Evolutionary conservation across 2,113 vertebrate species (phyloP).

Genomic region (Sarotherodon lohbergeri): DNA sequence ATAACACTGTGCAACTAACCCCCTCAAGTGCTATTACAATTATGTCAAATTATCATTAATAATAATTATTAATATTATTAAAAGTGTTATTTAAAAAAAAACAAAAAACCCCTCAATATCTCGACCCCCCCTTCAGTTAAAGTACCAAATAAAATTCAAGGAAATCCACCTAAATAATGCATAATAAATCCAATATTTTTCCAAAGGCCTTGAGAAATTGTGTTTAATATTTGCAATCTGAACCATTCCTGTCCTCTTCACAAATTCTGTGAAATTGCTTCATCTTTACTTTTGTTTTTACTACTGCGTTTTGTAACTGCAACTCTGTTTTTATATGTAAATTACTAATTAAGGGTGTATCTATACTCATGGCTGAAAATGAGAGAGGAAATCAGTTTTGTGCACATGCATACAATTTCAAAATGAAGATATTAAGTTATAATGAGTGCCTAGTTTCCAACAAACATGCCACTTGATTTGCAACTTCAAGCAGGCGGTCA

Average conservation of each 20-base stretch:
- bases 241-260: not conserved
- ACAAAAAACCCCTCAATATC: not conserved
- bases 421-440: not conserved
- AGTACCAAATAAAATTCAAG: not conserved
- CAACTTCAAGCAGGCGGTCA: not conserved
- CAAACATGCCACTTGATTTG: not conserved
- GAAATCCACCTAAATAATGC: not conserved
- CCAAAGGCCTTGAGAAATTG: not conserved
- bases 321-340: not conserved
- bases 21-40: not conserved
- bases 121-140: not conserved
- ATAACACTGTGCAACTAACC: not conserved
- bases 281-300: not conserved
- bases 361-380: not conserved
- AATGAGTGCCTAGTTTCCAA: not conserved
- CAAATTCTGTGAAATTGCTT: not conserved
- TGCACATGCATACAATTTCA: not conserved
- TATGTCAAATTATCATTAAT: not conserved
- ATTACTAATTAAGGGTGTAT: not conserved
- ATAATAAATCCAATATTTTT: not conserved
- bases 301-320: not conserved
- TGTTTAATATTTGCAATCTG: not conserved
- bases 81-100: too few relatives aligned
- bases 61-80: too few relatives aligned
- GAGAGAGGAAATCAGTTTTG: not conserved